Conservation (phyloP, 1,140 invertebrate species). For the Saxidomus purpurata region DNA sequence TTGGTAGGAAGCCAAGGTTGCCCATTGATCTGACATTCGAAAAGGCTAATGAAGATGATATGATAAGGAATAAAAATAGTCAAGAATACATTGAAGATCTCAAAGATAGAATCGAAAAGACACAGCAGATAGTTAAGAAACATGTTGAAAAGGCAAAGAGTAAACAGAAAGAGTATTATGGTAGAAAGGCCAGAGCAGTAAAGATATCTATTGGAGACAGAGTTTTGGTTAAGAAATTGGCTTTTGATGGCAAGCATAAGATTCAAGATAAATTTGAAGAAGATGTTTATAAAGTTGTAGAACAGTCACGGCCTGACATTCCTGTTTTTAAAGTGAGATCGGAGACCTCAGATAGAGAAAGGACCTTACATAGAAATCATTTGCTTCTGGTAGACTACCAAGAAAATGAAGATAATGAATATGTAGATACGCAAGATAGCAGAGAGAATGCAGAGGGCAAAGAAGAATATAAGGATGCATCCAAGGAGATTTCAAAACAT, state of each 20-base stretch:
- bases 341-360: not conserved
- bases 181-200: not conserved
- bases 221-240: not conserved
- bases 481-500: too few species aligned
- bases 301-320: not conserved
- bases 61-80: not conserved
- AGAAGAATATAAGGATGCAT: too few species aligned
- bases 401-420: not conserved
- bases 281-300: not conserved
- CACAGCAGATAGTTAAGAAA: not conserved
- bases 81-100: constrained; percentile 11
- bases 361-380: not conserved
- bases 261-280: not conserved
- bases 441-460: not conserved
- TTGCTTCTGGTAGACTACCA: not conserved
- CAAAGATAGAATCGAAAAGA: not conserved
- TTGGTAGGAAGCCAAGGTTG: constrained; percentile 62
- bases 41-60: not conserved
- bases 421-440: not conserved
- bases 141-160: not conserved
- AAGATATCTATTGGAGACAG: not conserved
- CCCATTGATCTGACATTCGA: constrained; percentile 50
- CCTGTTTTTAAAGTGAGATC: constrained; percentile 1
- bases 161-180: not conserved
- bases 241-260: constrained; percentile 24